Evolutionary conservation across 2,888 invertebrate genomes (phyloP), one percentile per base, ranked within the genome.

Genomic region (Ditylenchus weischeri): DNA sequence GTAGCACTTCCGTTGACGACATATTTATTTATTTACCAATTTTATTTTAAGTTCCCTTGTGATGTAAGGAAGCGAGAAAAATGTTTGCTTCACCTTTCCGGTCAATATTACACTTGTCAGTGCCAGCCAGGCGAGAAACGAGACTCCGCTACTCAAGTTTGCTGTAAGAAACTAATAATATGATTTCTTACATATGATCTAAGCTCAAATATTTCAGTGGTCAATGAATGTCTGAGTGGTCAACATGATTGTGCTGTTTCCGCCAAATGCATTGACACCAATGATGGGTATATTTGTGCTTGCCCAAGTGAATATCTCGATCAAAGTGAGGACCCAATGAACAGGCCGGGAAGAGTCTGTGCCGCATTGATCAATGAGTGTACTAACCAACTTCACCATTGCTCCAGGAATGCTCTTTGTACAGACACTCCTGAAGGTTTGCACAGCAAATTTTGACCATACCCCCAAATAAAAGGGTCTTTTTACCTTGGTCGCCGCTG

Each of bases 341-440:
- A 71, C 50, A 67, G 68, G 62, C 81, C 83, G 7, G 83, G 83
- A 51, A 69, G 83, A 21, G 63, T 78, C 0, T 83, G 83, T 70
- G 71, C 79, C 10, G 80, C 77, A n/a, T 76, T 75, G 60, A 74
- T 76, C 59, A 80, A 83, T 64, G 83, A 83, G 67, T 83, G 83
- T 64, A 65, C 72, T 5, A 75, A 79, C 59, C 78, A 80, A 35
- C 69, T 72, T 10, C 72, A 78, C 36, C 69, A 71, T 50, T 83
- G 83, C 70, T 79, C 80, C 19, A 76, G 79, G 0, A 75, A 82
- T 65, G 83, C 83, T 1, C 43, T 79, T 18, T 83, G 83, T 68
- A 78, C 80, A 10, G 80, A 83, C 62, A 82, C 79, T 8, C 88
- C 89, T 7, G 36, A 77, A 73, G n/a, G 72, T 69, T 6, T 21